Percentiles rank a stretch among this genome's conserved stretches.
phyloP scores from a whole-genome alignment of 1,140 invertebrate species.

The Brachionus rubens region DNA sequence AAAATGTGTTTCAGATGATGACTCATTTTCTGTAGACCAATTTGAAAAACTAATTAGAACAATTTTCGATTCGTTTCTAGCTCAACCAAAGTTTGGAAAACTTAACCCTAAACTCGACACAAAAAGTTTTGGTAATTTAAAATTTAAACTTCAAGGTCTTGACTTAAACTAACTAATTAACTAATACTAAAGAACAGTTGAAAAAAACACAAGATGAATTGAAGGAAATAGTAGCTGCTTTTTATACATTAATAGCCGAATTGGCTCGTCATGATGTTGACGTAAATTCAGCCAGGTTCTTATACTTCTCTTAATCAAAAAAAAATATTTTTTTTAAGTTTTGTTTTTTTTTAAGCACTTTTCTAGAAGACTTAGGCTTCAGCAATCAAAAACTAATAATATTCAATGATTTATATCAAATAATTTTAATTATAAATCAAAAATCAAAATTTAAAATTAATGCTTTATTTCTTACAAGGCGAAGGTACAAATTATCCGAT shows the following conservation, averaged over 20 bases:
- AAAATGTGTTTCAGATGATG: background rate
- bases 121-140: constrained; percentile 1
- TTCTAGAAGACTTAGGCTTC: constrained; percentile 18
- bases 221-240: constrained; percentile 2
- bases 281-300: background rate
- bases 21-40: background rate
- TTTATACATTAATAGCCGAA: constrained; percentile 14
- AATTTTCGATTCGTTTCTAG: constrained; percentile 12
- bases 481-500: too few species aligned
- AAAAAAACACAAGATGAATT: background rate
- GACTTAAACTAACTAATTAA: too few species aligned
- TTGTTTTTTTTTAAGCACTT: constrained; percentile 2
- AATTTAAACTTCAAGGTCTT: too few species aligned
- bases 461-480: too few species aligned
- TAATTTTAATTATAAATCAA: background rate
- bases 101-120: background rate
- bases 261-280: constrained; percentile 19
- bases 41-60: background rate
- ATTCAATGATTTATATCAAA: background rate
- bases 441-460: too few species aligned
- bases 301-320: background rate
- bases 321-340: background rate
- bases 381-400: constrained; percentile 12
- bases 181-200: background rate
- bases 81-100: background rate